These are phyloP conservation scores for Mythimna lalbum DNA, from an alignment of 2,888 invertebrate genomes.

Conservation along the genomic window DNA sequence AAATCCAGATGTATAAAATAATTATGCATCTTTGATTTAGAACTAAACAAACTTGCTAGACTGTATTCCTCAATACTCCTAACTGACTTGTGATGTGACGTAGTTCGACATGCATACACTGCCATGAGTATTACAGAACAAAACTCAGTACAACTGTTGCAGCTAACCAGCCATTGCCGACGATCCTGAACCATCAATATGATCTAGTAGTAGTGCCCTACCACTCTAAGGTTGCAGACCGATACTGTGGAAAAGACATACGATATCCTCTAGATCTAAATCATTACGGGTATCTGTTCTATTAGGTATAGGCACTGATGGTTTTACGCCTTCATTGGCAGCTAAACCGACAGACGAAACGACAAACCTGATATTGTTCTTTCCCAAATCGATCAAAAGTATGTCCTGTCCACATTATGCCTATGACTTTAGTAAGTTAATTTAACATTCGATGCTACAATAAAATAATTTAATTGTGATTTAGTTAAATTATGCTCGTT, in stretches of 20 bases:
- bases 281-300: slow-evolving; percentile 59
- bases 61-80: slow-evolving; percentile 75
- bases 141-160: slow-evolving; percentile 66
- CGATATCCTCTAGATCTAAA: slow-evolving; percentile 60
- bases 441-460: slow-evolving; percentile 56
- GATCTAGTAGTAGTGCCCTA: slow-evolving; percentile 60
- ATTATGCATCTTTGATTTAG: slow-evolving; percentile 88
- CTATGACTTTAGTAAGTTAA: slow-evolving; percentile 56
- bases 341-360: slow-evolving; percentile 38
- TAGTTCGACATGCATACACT: slow-evolving; percentile 80
- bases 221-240: slow-evolving; percentile 57
- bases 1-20: slow-evolving; percentile 88
- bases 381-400: slow-evolving; percentile 54
- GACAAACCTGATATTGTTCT: slow-evolving; percentile 8
- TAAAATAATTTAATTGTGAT: slow-evolving; percentile 65
- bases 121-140: slow-evolving; percentile 82
- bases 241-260: slow-evolving; percentile 72
- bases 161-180: slow-evolving; percentile 67
- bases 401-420: slow-evolving; percentile 72
- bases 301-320: slow-evolving; percentile 70
- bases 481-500: slow-evolving; percentile 64
- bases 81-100: slow-evolving; percentile 86
- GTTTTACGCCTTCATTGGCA: slow-evolving; percentile 60
- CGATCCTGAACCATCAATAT: slow-evolving; percentile 60
- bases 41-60: slow-evolving; percentile 84